Percentiles rank a stretch among this genome's conserved stretches.
Evolutionary conservation across 1,140 invertebrate genomes (phyloP).

Genomic region (Drosophila kohkoa): DNA sequence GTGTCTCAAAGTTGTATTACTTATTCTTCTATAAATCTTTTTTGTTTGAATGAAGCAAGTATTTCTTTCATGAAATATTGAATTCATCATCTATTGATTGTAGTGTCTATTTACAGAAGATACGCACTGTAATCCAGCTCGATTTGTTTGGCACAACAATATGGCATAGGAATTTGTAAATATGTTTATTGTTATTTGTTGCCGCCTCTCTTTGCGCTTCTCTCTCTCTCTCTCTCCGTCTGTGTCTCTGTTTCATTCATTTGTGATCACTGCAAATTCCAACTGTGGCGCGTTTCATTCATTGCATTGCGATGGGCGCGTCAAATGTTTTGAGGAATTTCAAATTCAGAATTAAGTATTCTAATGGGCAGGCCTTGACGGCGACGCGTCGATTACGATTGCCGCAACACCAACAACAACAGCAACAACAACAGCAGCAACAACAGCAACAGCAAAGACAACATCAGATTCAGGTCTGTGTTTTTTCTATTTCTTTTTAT

Average conservation of each 20-base stretch:
- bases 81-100: not conserved
- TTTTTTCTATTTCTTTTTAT: constrained; percentile 12
- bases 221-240: not conserved
- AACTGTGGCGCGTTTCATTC: constrained; percentile 36
- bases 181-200: constrained; percentile 60
- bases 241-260: constrained; percentile 43
- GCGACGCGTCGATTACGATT: constrained; percentile 47
- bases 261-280: constrained; percentile 43
- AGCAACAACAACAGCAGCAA: constrained; percentile 11
- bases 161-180: constrained; percentile 62
- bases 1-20: no score
- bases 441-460: not conserved
- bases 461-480: not conserved
- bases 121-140: constrained; percentile 32
- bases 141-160: constrained; percentile 44
- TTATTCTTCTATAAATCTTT: no score
- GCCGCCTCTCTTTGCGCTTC: constrained; percentile 24
- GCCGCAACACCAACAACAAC: constrained; percentile 24
- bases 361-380: constrained; percentile 54
- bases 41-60: not conserved
- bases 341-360: constrained; percentile 44
- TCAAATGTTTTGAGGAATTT: constrained; percentile 34
- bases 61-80: not conserved
- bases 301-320: constrained; percentile 33
- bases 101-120: constrained; percentile 7